Evolutionary conservation across 2,888 invertebrate genomes (phyloP).

Genomic region (Drosophila quinaria): DNA sequence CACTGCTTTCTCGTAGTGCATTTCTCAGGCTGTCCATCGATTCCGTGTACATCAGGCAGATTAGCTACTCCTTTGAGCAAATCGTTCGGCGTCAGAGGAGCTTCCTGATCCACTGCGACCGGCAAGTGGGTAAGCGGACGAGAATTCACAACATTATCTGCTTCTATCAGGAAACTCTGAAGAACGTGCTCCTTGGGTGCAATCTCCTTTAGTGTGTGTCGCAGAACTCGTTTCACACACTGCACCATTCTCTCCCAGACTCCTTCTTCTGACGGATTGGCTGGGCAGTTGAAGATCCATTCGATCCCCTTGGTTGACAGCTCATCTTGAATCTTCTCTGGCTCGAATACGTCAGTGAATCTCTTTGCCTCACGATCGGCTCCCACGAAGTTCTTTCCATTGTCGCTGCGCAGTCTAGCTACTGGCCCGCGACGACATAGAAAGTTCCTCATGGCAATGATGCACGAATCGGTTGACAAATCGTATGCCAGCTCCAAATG

Average conservation of each 20-base stretch:
- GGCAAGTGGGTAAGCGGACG: slow-evolving; percentile 1
- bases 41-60: background rate
- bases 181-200: too few species aligned
- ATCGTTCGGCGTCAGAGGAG: background rate
- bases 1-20: background rate
- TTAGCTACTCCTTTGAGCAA: background rate
- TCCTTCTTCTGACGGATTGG: too few species aligned
- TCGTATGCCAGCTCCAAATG: too few species aligned
- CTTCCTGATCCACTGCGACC: slow-evolving; percentile 2
- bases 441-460: too few species aligned
- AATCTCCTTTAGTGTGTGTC: too few species aligned
- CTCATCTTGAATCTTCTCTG: slow-evolving; percentile 10
- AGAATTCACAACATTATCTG: background rate
- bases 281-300: too few species aligned
- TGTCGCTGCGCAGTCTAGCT: slow-evolving; percentile 1
- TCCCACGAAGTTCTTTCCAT: slow-evolving; percentile 8
- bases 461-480: too few species aligned
- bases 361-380: background rate
- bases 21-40: background rate
- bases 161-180: background rate
- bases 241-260: too few species aligned
- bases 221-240: too few species aligned
- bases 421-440: background rate
- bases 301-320: slow-evolving; percentile 3
- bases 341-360: background rate